These are phyloP conservation scores for Acanthococcus lagerstroemiae DNA, from an alignment of 2,888 invertebrate species.

Conservation along the genomic window DNA sequence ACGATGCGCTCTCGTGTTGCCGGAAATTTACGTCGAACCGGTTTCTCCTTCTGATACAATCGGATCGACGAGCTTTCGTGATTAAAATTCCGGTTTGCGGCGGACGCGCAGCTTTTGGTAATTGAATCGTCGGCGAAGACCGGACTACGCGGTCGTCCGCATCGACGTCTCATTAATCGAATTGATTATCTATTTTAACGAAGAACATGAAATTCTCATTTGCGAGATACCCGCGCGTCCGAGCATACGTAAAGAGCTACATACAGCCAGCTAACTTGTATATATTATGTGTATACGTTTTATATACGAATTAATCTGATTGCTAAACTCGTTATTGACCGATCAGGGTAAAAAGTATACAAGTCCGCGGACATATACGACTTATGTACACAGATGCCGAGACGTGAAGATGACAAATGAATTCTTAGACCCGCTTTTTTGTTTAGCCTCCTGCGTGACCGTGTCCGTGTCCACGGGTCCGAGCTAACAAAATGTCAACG, in stretches of 20 bases:
- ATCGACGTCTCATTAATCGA: background rate
- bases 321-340: too few species aligned
- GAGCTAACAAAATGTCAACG: constrained; percentile 29
- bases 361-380: constrained; percentile 1
- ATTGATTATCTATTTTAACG: background rate
- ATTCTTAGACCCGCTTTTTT: background rate
- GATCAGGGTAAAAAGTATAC: background rate
- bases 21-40: too few species aligned
- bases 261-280: too few species aligned
- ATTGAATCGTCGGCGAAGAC: background rate
- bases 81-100: too few species aligned
- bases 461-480: constrained; percentile 26
- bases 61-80: too few species aligned
- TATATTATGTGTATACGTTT: background rate
- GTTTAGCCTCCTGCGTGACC: background rate
- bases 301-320: background rate
- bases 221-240: too few species aligned
- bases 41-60: too few species aligned
- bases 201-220: background rate
- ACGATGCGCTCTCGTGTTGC: too few species aligned
- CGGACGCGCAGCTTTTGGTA: too few species aligned
- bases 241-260: background rate
- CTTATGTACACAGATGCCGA: background rate
- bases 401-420: constrained; percentile 6
- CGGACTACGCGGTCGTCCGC: background rate